Conservation (phyloP, 2,113 vertebrate species). For the Ctenomys sociabilis region DNA sequence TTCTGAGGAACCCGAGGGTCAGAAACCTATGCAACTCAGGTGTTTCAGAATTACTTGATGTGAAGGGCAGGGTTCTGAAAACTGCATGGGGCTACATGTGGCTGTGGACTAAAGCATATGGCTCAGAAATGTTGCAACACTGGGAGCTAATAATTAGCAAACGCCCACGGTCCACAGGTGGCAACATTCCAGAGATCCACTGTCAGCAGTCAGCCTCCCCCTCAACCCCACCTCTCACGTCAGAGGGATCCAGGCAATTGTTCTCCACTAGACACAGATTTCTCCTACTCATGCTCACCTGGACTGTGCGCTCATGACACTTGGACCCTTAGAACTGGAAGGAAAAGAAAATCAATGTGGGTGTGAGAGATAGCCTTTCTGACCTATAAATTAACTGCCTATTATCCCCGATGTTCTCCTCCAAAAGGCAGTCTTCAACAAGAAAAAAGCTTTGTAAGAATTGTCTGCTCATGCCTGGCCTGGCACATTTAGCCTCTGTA, state of each 20-base stretch:
- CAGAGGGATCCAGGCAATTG: slow-evolving; percentile 37
- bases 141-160: slow-evolving; percentile 61
- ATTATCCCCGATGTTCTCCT: slow-evolving; percentile 73
- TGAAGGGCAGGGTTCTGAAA: neutral
- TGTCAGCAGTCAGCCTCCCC: slow-evolving; percentile 53
- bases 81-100: neutral
- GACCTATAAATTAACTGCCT: slow-evolving; percentile 74
- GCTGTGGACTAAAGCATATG: neutral
- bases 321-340: slow-evolving; percentile 49
- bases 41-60: neutral
- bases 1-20: neutral
- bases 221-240: slow-evolving; percentile 54
- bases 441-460: slow-evolving; percentile 67
- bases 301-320: slow-evolving; percentile 36
- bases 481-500: neutral
- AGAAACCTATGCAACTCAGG: neutral
- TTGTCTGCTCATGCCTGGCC: neutral
- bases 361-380: slow-evolving; percentile 63
- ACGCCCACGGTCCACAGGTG: slow-evolving; percentile 3
- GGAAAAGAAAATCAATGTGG: slow-evolving; percentile 35
- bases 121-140: neutral
- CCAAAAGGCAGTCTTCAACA: slow-evolving; percentile 71
- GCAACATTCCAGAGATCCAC: neutral
- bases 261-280: neutral
- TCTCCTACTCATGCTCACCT: slow-evolving; percentile 56